A percentile compares a stretch with the other conserved stretches of the same genome.
Conservation (phyloP, 2,797 vertebrate genomes). For the Centropyge bicolor region DNA sequence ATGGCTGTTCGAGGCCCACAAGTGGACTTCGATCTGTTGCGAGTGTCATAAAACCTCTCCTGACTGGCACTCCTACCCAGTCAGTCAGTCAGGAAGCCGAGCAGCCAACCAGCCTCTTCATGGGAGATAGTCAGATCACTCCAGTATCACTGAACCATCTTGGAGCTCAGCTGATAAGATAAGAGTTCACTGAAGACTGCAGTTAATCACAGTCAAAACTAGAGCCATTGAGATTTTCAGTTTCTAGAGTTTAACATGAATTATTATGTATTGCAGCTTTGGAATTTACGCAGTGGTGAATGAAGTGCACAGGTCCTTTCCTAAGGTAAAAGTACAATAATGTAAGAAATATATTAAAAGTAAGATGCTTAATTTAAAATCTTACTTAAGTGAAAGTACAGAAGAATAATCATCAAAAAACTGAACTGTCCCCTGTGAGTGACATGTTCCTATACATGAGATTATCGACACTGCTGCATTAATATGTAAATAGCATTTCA, state of each 20-base stretch:
- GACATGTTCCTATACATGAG: background rate
- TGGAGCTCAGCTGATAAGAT: slow-evolving; percentile 69
- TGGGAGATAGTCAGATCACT: slow-evolving; percentile 41
- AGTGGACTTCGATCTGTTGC: slow-evolving; percentile 83
- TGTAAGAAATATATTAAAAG: background rate
- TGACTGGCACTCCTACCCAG: slow-evolving; percentile 85
- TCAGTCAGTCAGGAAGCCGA: slow-evolving; percentile 60
- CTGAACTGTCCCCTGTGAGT: background rate
- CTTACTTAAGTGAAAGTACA: background rate
- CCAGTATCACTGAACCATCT: slow-evolving; percentile 43
- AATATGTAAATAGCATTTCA: background rate
- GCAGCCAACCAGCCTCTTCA: slow-evolving; percentile 33
- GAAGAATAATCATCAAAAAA: background rate
- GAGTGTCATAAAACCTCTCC: slow-evolving; percentile 84
- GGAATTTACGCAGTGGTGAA: background rate
- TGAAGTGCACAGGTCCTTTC: background rate
- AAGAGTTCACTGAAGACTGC: slow-evolving; percentile 39
- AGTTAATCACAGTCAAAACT: slow-evolving; percentile 22
- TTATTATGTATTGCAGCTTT: background rate
- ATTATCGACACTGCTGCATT: background rate
- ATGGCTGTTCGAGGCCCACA: slow-evolving; percentile 74
- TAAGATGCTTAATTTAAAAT: background rate
- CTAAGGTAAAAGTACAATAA: background rate
- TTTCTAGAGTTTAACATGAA: background rate
- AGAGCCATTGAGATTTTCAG: slow-evolving; percentile 11